Percentiles rank a stretch among this genome's conserved stretches.
Conservation (phyloP, 2,113 vertebrate genomes). For the Nannobrachium achirus region DNA sequence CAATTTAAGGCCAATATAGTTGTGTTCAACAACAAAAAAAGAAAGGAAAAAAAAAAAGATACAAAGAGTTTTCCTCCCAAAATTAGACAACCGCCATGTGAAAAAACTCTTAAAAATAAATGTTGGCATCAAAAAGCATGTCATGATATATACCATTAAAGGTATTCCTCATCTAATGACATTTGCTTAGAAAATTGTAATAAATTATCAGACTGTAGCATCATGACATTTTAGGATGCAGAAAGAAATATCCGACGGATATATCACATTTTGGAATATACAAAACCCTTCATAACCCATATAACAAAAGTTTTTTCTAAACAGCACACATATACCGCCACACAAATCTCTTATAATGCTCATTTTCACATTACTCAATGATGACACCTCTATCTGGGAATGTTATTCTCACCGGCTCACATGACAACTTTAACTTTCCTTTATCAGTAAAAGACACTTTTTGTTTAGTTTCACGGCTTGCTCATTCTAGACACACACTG, state of each 20-base stretch:
- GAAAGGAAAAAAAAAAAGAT: too few species aligned
- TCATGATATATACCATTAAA: too few species aligned
- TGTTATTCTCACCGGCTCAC: not conserved
- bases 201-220: too few species aligned
- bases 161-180: too few species aligned
- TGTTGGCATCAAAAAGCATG: too few species aligned
- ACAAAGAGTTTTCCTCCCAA: too few species aligned
- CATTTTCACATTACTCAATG: slow-evolving; percentile 26
- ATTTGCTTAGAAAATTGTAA: too few species aligned
- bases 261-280: too few species aligned
- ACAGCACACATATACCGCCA: slow-evolving; percentile 30
- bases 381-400: slow-evolving; percentile 15
- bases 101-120: too few species aligned
- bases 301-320: slow-evolving; percentile 46
- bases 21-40: not conserved
- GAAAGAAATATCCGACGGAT: too few species aligned
- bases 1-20: slow-evolving; percentile 76
- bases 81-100: too few species aligned
- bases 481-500: not conserved
- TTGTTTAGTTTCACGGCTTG: slow-evolving; percentile 7
- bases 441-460: not conserved
- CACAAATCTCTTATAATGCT: slow-evolving; percentile 53
- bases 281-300: slow-evolving; percentile 7
- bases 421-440: slow-evolving; percentile 18
- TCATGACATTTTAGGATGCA: too few species aligned